A percentile compares a stretch with the other conserved stretches of the same genome.
Evolutionary conservation across 2,888 invertebrate species (phyloP).

Genomic region (Lissonota sp.): DNA sequence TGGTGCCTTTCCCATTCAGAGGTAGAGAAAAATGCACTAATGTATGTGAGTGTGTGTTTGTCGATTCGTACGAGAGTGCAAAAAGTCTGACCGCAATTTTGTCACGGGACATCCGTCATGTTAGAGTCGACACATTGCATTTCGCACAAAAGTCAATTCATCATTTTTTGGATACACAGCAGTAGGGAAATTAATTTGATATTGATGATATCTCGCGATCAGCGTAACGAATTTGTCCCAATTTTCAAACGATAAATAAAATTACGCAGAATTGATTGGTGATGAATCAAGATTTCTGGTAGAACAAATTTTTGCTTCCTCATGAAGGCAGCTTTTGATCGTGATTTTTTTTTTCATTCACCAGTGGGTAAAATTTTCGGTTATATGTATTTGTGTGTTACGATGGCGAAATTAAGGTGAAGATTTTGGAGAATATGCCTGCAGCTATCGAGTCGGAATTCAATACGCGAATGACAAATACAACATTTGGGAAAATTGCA

Average conservation of each 20-base stretch:
- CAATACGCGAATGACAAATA: too few species aligned
- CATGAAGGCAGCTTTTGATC: neutral
- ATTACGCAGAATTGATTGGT: too few species aligned
- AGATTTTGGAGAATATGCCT: too few species aligned
- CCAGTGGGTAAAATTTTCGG: too few species aligned
- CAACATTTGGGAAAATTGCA: too few species aligned
- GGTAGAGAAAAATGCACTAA: conserved; percentile 37
- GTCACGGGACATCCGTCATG: conserved; percentile 76
- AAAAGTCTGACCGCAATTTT: conserved; percentile 62
- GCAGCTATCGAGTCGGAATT: too few species aligned
- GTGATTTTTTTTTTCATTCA: neutral
- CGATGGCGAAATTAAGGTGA: too few species aligned
- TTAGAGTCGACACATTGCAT: conserved; percentile 63
- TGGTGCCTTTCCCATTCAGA: conserved; percentile 7
- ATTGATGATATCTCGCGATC: neutral
- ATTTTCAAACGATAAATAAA: neutral
- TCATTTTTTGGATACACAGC: neutral
- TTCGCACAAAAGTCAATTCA: conserved; percentile 52
- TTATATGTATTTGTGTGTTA: too few species aligned
- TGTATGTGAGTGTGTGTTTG: conserved; percentile 31
- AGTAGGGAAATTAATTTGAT: neutral
- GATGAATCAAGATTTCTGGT: too few species aligned
- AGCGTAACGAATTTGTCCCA: neutral
- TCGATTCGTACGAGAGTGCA: conserved; percentile 51
- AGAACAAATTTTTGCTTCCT: too few species aligned